These are phyloP conservation scores for Ypsolopha scabrella DNA, from an alignment of 2,888 invertebrate species.

Conservation along the genomic window DNA sequence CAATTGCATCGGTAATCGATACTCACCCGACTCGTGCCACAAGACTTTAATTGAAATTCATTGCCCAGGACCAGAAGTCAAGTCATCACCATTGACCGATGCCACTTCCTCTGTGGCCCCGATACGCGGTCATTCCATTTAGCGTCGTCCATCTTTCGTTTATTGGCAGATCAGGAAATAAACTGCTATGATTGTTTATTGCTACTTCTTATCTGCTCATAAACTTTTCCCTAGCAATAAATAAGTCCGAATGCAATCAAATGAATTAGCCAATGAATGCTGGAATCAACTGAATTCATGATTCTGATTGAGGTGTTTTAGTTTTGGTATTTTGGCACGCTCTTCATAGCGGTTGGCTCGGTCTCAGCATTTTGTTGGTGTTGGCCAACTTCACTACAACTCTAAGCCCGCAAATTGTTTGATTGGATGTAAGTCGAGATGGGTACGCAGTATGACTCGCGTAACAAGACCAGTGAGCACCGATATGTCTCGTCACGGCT, in stretches of 20 bases:
- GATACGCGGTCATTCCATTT: conserved; percentile 46
- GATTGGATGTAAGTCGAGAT: conserved; percentile 55
- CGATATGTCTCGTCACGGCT: conserved; percentile 54
- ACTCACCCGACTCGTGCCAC: not conserved
- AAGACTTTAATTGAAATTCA: conserved; percentile 41
- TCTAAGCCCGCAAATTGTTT: conserved; percentile 41
- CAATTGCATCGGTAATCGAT: too few relatives aligned
- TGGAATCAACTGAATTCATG: too few relatives aligned
- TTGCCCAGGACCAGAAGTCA: conserved; percentile 45
- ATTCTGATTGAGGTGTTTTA: not conserved
- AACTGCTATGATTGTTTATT: not conserved
- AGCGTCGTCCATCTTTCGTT: conserved; percentile 18
- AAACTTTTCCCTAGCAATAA: too few relatives aligned
- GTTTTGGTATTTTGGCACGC: conserved; percentile 1
- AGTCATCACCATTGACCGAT: conserved; percentile 42
- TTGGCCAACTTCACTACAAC: conserved; percentile 19
- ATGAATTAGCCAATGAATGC: too few relatives aligned
- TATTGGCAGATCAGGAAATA: conserved; percentile 24
- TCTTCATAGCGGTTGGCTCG: not conserved
- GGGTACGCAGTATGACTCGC: conserved; percentile 50
- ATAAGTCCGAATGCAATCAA: too few relatives aligned
- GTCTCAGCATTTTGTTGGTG: not conserved
- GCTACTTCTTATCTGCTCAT: too few relatives aligned
- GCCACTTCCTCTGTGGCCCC: conserved; percentile 49
- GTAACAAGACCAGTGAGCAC: conserved; percentile 61